Percentiles rank a stretch among this genome's conserved stretches.
phyloP scores from a whole-genome alignment of 2,888 invertebrate genomes.

The Bursaphelenchus okinawaensis region DNA sequence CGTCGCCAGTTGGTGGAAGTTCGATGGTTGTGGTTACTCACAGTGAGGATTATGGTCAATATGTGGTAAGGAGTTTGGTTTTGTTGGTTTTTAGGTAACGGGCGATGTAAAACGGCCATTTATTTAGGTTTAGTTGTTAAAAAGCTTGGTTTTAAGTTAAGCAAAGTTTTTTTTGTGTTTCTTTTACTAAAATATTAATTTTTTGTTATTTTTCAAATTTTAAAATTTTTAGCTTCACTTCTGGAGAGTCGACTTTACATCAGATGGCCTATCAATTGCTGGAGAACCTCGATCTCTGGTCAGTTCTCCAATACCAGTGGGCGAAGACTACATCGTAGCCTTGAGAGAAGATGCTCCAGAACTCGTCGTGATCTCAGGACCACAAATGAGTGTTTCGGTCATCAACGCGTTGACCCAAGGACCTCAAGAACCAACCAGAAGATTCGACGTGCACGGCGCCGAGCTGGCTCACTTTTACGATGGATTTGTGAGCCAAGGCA shows the following conservation, averaged over 20 bases:
- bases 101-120: background rate
- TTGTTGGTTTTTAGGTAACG: background rate
- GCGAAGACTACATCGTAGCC: slow-evolving; percentile 48
- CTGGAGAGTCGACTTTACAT: slow-evolving; percentile 43
- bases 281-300: slow-evolving; percentile 42
- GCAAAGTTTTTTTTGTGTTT: background rate
- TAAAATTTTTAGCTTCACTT: slow-evolving; percentile 37
- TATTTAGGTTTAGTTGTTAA: background rate
- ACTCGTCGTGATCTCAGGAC: slow-evolving; percentile 49
- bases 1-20: slow-evolving; percentile 46
- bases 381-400: slow-evolving; percentile 40
- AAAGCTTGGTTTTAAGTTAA: background rate
- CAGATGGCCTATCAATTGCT: slow-evolving; percentile 43
- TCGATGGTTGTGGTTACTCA: slow-evolving; percentile 42
- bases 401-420: slow-evolving; percentile 32
- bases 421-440: slow-evolving; percentile 38
- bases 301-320: slow-evolving; percentile 34
- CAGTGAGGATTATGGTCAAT: slow-evolving; percentile 36
- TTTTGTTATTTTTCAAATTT: background rate
- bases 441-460: slow-evolving; percentile 47
- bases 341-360: slow-evolving; percentile 55
- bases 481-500: slow-evolving; percentile 51
- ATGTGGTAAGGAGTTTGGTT: slow-evolving; percentile 24
- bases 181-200: slow-evolving; percentile 2
- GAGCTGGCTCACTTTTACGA: slow-evolving; percentile 54